Base-by-base conservation (phyloP, 2,888 invertebrate species). In the Aphodius granarius region DNA sequence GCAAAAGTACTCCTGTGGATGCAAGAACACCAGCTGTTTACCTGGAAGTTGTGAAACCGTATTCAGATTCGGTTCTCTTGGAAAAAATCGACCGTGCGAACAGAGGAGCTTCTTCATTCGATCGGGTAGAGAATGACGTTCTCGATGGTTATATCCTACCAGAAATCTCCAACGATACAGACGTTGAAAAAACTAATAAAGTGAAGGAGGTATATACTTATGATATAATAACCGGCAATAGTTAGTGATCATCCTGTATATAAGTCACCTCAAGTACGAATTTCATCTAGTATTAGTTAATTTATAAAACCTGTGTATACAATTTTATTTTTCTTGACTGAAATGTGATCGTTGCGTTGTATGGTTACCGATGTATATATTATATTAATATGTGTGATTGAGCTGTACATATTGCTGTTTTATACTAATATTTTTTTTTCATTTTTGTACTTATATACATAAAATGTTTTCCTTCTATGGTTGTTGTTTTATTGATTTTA, bases 111-210 rank as follows among this genome's bases (percentile, higher is more conserved):
- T 68, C 68, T 4, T 18, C 19, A 3, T 68, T 68, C 20, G 20
- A 65, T 16, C 18, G 43, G 68, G 62, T 18, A 9, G 70, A 72
- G 21, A 20, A 16, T n/a, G 66, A 22, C 22, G 23, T 73, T 18
- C 19, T 64, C 16, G 6, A 16, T 13, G 43, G 63, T 16, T 9
- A 21, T 65, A 20, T 5, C 22, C 64, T 21, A 23, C 64, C 19
- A 9, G 22, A 15, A n/a, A 43, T 18, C 19, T 16, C 43, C 43
- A 68, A 66, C 5, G 22, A 19, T 5, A 84, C 86, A 81, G 86
- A 87, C 83, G 82, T 82, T 77, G 84, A 83, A 74, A 87, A 87
- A 78, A 85, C 87, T 78, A 83, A 86, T 75, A 85, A 85, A 82
- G 85, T 89, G 76, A 86, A 88, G 82, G 84, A 86, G 86, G 86